Base-by-base conservation (phyloP, 2,888 invertebrate species). In the Automeris io region DNA sequence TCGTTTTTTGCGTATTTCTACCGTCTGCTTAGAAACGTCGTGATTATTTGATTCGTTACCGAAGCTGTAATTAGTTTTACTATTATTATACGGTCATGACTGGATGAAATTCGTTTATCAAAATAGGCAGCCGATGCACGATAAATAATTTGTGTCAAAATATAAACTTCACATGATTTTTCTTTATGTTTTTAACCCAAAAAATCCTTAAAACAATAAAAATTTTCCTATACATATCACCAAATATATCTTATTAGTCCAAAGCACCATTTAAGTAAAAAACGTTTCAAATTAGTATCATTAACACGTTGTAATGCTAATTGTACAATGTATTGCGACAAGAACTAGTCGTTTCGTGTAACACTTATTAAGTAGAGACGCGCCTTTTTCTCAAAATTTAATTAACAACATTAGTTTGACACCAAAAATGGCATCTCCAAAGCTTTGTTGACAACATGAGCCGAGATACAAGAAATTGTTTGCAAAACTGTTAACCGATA, bases 251-350 rank as follows among this genome's bases (percentile, higher is more conserved):
- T 42, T 47, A 54, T 50, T 53, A 55, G 51, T 53, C 36, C 43
- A 55, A 49, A 51, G 41, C 48, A 42, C 51, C 47, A 50, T 54
- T 64, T 64, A 56, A 46, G 56, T 66, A 58, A 56, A 61, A 58
- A 61, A 60, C 57, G 59, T 69, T 67, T 63, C 68, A 68, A 72
- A 75, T 76, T 73, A 69, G 73, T 71, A 65, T 74, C 61, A 77
- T 83, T 85, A 81, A 79, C 83, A 85, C 67, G 47, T 80, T 58
- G 46, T 56, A 62, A 69, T 61, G 86, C 79, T 86, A 85, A 86
- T 83, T 83, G 78, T 61, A 45, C 47, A 57, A 52, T 49, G 54
- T 55, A 62, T 66, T 71, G 68, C 69, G 71, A 70, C 76, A 70
- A 74, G 55, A 73, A 65, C 57, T 58, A 49, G 59, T 55, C 58